Conservation (phyloP, 1,140 invertebrate species). For the Psix sp. region DNA sequence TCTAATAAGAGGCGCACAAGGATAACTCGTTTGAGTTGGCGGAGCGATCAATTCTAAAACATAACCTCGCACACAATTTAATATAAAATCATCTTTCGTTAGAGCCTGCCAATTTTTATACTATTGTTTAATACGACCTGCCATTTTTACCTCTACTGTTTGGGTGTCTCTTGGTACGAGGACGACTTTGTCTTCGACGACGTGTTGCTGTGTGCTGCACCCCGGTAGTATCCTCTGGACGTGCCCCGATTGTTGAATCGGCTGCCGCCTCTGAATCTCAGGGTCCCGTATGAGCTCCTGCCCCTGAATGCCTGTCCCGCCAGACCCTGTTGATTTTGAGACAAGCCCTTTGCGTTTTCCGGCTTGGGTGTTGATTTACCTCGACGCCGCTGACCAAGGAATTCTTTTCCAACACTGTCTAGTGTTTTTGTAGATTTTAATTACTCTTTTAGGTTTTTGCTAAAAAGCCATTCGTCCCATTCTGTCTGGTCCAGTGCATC, state of each 20-base stretch:
- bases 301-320: conserved; percentile 19
- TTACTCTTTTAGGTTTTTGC: conserved; percentile 27
- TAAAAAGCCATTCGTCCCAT: conserved; percentile 34
- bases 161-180: not conserved
- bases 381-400: conserved; percentile 2
- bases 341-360: conserved; percentile 45
- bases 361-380: not conserved
- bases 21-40: not conserved
- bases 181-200: not conserved
- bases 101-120: conserved; percentile 6
- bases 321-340: conserved; percentile 13
- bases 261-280: conserved; percentile 6
- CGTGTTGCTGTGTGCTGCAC: not conserved
- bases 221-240: not conserved
- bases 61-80: conserved; percentile 7
- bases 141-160: conserved; percentile 6
- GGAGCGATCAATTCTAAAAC: not conserved
- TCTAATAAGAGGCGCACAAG: not conserved
- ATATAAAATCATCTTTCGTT: conserved; percentile 7
- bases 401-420: conserved; percentile 25
- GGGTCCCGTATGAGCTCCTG: conserved; percentile 4
- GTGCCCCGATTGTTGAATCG: not conserved
- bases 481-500: conserved; percentile 26
- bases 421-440: conserved; percentile 37
- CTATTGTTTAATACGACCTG: not conserved